Conservation (phyloP, 1,140 invertebrate genomes). For the Lerema accius region DNA sequence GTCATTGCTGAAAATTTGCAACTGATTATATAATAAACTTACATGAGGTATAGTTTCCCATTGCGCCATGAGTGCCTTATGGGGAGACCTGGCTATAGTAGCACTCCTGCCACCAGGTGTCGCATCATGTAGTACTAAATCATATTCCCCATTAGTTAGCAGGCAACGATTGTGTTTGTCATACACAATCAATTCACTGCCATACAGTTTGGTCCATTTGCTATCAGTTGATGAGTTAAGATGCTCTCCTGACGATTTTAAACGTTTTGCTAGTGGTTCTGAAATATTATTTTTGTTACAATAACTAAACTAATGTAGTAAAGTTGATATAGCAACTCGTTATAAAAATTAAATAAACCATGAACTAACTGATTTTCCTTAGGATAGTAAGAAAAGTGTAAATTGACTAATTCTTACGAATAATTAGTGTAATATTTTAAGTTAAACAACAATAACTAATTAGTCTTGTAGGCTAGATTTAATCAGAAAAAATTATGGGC, state of each 20-base stretch:
- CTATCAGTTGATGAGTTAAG: slow-evolving; percentile 56
- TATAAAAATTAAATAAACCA: too few relatives aligned
- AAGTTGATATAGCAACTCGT: too few relatives aligned
- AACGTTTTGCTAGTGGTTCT: slow-evolving; percentile 73
- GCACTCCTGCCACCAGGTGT: slow-evolving; percentile 74
- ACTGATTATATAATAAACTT: slow-evolving; percentile 53
- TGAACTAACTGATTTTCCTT: too few relatives aligned
- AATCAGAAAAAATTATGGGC: too few relatives aligned
- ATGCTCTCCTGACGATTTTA: slow-evolving; percentile 65
- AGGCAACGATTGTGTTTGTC: slow-evolving; percentile 95
- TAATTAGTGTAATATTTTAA: too few relatives aligned
- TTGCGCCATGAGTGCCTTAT: slow-evolving; percentile 78
- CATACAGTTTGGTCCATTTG: slow-evolving; percentile 87
- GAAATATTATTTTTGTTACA: slow-evolving; percentile 16
- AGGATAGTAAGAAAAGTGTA: too few relatives aligned
- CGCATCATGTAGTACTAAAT: slow-evolving; percentile 91
- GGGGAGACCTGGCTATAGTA: slow-evolving; percentile 75
- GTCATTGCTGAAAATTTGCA: too few relatives aligned
- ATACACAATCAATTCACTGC: slow-evolving; percentile 94
- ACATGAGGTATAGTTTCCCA: slow-evolving; percentile 93
- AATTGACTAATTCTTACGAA: too few relatives aligned
- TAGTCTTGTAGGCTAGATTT: too few relatives aligned
- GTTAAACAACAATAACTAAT: too few relatives aligned
- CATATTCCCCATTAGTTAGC: slow-evolving; percentile 94
- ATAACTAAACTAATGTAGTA: too few relatives aligned